Evolutionary conservation across 2,888 invertebrate species (phyloP).

Genomic region (Calliscelio sp.): DNA sequence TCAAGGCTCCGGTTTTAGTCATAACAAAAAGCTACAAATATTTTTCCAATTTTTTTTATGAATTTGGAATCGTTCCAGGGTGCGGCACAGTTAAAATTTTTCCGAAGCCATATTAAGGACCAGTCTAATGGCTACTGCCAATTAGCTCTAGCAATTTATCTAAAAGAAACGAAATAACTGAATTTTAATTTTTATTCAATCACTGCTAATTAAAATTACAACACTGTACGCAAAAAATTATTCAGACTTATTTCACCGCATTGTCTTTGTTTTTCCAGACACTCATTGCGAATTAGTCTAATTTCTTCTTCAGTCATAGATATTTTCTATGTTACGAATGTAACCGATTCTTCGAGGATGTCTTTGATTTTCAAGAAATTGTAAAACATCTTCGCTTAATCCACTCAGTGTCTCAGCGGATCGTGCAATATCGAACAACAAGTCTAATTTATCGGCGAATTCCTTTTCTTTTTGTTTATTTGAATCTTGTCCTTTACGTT

Average conservation of each 20-base stretch:
- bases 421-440: slow-evolving; percentile 41
- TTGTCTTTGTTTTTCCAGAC: slow-evolving; percentile 25
- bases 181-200: slow-evolving; percentile 1
- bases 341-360: slow-evolving; percentile 38
- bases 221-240: slow-evolving; percentile 10
- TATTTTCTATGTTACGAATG: slow-evolving; percentile 1
- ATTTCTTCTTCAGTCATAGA: slow-evolving; percentile 38
- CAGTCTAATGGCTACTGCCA: slow-evolving; percentile 18
- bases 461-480: slow-evolving; percentile 36
- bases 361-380: slow-evolving; percentile 46
- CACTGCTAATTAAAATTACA: slow-evolving; percentile 2
- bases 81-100: too few relatives aligned
- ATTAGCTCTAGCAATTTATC: slow-evolving; percentile 19
- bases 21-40: too few relatives aligned
- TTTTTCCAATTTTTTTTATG: too few relatives aligned
- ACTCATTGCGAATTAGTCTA: slow-evolving; percentile 13
- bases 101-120: too few relatives aligned
- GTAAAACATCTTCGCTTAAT: slow-evolving; percentile 51
- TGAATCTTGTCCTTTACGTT: slow-evolving; percentile 8
- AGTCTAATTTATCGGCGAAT: slow-evolving; percentile 29
- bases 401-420: slow-evolving; percentile 17
- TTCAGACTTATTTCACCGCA: slow-evolving; percentile 6
- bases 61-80: too few relatives aligned
- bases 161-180: slow-evolving; percentile 23
- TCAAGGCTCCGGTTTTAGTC: too few relatives aligned